Evolutionary conservation across 2,888 invertebrate species (phyloP).

Genomic region (Drosophila mayaguana): DNA sequence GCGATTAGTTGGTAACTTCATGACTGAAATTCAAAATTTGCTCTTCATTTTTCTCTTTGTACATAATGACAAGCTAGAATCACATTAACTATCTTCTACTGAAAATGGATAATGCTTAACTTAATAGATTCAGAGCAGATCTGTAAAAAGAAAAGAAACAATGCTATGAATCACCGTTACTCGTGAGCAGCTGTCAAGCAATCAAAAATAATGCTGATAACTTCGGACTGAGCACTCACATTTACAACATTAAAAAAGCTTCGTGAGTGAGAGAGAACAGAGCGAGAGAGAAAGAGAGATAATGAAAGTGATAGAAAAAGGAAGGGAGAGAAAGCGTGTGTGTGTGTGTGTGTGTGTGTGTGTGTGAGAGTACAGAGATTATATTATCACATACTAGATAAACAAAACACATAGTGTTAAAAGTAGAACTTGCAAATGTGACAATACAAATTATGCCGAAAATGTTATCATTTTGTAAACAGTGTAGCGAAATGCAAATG

Average conservation of each 20-base stretch:
- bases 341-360: neutral
- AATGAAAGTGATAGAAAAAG: neutral
- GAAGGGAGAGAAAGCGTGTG: neutral
- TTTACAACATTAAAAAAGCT: neutral
- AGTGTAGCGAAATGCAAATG: neutral
- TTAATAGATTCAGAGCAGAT: slow-evolving; percentile 28
- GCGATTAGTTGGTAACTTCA: slow-evolving; percentile 24
- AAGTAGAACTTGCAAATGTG: slow-evolving; percentile 25
- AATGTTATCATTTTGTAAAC: slow-evolving; percentile 11
- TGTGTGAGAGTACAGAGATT: neutral
- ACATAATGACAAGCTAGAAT: neutral
- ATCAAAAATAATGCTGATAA: slow-evolving; percentile 50
- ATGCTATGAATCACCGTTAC: slow-evolving; percentile 47
- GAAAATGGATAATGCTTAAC: slow-evolving; percentile 1
- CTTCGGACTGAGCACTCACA: slow-evolving; percentile 1
- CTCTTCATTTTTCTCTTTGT: neutral
- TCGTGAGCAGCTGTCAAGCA: slow-evolving; percentile 40
- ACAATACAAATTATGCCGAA: slow-evolving; percentile 29
- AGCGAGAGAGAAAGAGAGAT: neutral
- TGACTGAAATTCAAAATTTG: slow-evolving; percentile 5
- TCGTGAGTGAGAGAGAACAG: neutral
- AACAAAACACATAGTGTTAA: slow-evolving; percentile 42
- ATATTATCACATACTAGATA: slow-evolving; percentile 48
- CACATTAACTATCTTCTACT: slow-evolving; percentile 6
- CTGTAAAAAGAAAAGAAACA: slow-evolving; percentile 18